Conservation (phyloP, 2,888 invertebrate species). For the Ceriagrion tenellum region DNA sequence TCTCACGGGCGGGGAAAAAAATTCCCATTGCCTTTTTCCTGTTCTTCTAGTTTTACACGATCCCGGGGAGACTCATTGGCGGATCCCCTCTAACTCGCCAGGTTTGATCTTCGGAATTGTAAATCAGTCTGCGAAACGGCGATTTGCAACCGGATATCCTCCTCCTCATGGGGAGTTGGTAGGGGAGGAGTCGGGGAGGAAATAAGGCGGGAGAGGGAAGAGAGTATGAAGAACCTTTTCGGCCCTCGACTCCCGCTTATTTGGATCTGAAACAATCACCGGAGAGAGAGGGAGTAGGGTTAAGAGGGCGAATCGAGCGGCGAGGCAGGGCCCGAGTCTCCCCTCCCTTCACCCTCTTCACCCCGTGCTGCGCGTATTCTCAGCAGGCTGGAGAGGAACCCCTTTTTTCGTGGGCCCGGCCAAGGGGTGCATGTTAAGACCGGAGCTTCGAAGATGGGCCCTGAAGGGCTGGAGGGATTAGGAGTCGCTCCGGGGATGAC, state of each 20-base stretch:
- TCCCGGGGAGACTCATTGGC: not conserved
- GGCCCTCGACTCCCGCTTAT: not conserved
- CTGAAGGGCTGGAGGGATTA: conserved; percentile 20
- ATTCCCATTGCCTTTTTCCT: not conserved
- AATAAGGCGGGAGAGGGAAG: not conserved
- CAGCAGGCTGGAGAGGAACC: not conserved
- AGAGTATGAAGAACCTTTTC: conserved; percentile 22
- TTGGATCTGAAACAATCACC: conserved; percentile 36
- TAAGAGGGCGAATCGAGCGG: not conserved
- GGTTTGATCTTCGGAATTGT: conserved; percentile 64
- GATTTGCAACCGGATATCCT: conserved; percentile 67
- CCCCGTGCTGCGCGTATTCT: not conserved
- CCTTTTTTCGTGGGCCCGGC: not conserved
- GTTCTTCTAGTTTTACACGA: conserved; percentile 6
- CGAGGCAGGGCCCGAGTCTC: not conserved
- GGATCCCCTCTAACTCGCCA: not conserved
- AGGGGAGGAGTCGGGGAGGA: not conserved
- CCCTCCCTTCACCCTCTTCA: not conserved
- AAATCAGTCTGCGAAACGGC: conserved; percentile 51
- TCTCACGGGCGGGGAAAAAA: not conserved
- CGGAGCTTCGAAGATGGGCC: not conserved
- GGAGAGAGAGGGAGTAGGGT: not conserved
- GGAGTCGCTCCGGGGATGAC: conserved; percentile 6
- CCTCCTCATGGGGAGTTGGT: not conserved
- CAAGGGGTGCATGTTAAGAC: conserved; percentile 2